Conservation (phyloP, 2,113 vertebrate genomes). For the Myotis lucifugus region DNA sequence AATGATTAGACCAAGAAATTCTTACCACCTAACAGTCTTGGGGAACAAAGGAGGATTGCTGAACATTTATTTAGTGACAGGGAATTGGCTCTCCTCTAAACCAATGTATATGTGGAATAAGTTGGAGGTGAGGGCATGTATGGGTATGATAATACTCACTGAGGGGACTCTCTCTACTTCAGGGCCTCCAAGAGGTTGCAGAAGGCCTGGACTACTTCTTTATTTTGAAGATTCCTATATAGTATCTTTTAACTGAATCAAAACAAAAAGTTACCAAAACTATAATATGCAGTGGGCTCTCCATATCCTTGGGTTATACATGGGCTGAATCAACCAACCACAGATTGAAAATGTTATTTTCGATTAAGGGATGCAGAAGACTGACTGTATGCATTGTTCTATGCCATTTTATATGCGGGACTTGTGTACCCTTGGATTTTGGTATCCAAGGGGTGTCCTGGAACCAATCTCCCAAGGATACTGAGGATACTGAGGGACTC, state of each 20-base stretch:
- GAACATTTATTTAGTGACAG: not conserved
- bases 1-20: not conserved
- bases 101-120: not conserved
- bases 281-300: not conserved
- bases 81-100: not conserved
- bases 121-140: not conserved
- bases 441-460: not conserved
- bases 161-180: not conserved
- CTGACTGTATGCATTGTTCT: not conserved
- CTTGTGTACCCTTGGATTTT: not conserved
- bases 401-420: not conserved
- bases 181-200: not conserved
- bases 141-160: not conserved
- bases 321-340: not conserved
- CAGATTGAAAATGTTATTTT: not conserved
- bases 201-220: not conserved
- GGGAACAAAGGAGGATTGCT: not conserved
- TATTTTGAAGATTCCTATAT: slow-evolving; percentile 14
- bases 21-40: not conserved
- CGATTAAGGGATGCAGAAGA: not conserved
- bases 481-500: not conserved
- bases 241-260: not conserved
- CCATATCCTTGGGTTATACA: not conserved
- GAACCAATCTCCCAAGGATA: not conserved
- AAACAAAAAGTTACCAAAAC: slow-evolving; percentile 23